phyloP scores from a whole-genome alignment of 2,888 invertebrate species.

The Athetis lepigone region DNA sequence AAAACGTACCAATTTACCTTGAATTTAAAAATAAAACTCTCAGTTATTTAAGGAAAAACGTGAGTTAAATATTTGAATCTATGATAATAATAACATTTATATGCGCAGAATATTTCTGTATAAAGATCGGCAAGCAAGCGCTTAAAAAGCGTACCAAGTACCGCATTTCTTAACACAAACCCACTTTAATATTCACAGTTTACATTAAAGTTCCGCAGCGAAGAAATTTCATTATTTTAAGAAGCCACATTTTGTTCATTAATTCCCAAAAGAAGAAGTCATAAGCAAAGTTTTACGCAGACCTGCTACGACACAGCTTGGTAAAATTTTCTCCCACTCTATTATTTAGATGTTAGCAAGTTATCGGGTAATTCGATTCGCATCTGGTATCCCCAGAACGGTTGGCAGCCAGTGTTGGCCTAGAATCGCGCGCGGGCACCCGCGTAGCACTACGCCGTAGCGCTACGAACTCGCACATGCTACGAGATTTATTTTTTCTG shows the following conservation, averaged over 20 bases:
- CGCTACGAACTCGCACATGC: slow-evolving; percentile 70
- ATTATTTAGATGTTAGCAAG: slow-evolving; percentile 69
- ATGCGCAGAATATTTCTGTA: slow-evolving; percentile 1
- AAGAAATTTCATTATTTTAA: slow-evolving; percentile 42
- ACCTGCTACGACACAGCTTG: slow-evolving; percentile 62
- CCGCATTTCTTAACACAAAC: slow-evolving; percentile 12
- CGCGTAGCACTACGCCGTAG: slow-evolving; percentile 76
- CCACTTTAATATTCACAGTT: slow-evolving; percentile 10
- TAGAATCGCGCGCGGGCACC: slow-evolving; percentile 67
- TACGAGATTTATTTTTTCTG: slow-evolving; percentile 58
- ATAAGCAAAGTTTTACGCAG: slow-evolving; percentile 49
- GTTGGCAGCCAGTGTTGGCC: slow-evolving; percentile 72
- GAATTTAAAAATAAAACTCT: neutral
- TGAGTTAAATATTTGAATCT: slow-evolving; percentile 1
- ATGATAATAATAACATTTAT: slow-evolving; percentile 13
- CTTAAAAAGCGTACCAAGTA: neutral
- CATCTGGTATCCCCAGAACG: slow-evolving; percentile 74
- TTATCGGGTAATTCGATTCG: slow-evolving; percentile 72
- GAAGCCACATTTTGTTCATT: slow-evolving; percentile 50
- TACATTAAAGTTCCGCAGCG: slow-evolving; percentile 1
- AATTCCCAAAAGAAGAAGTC: slow-evolving; percentile 33
- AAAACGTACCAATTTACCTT: neutral
- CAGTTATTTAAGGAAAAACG: neutral
- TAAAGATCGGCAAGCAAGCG: slow-evolving; percentile 8
- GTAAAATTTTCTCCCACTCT: slow-evolving; percentile 60